Base-by-base conservation (phyloP, 1,140 invertebrate species). In the Ceratitis capitata region DNA sequence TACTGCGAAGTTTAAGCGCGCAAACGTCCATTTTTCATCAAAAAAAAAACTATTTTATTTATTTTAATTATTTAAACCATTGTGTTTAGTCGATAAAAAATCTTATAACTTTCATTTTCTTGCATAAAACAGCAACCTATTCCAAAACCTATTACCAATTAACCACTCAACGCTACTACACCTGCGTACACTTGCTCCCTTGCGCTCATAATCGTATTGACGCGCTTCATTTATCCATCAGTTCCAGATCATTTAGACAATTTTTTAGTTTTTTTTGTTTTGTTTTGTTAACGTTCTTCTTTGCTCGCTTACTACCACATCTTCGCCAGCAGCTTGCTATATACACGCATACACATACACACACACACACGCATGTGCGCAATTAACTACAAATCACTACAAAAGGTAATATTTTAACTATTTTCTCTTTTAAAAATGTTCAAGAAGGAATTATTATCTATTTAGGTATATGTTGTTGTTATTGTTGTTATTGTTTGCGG, bases 321-420 rank as follows among this genome's bases (percentile, higher is more conserved):
- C 69, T 78, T 78, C n/a, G n/a, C n/a, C 69, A 78, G 16, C 32
- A n/a, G n/a, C n/a, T n/a, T n/a, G n/a, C n/a, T n/a, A n/a, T n/a
- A n/a, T n/a, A n/a, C n/a, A n/a, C n/a, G 6, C 39, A 47, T n/a
- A 26, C 0, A 78, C 39, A 45, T 32, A 26, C 51, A 56, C 10
- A 23, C n/a, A 23, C 3, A 19, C 5, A 56, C 4, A 56, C 19
- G 23, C 10, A 56, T 23, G 10, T 6, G 23, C 9, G 9, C 14
- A 26, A 78, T 10, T n/a, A 35, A n/a, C 69, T 39, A 78, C 69
- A 47, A 78, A 78, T 78, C 69, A 78, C n/a, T 10, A 47, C 35
- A 78, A 78, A 26, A 23, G 69, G 69, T 78, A 78, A 78, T 78
- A 42, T 78, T 45, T 78, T 45, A 78, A 78, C 35, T 45, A 78